Evolutionary conservation across 2,888 invertebrate genomes (phyloP), one percentile per base, ranked within the genome.

Genomic region (Amphimallon solstitiale): DNA sequence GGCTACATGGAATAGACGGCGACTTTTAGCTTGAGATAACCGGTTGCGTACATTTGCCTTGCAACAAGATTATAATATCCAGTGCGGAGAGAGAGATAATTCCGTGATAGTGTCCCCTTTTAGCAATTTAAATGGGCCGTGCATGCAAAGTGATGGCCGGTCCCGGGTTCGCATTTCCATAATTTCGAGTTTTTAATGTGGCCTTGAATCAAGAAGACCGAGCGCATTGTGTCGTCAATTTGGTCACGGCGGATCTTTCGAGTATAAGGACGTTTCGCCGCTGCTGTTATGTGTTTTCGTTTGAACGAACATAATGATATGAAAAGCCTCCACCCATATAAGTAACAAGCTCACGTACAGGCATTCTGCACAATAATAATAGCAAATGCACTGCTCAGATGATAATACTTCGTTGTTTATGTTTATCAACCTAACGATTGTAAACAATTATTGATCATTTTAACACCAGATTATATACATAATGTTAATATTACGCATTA

Each of bases 101-200:
- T 75, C 74, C 73, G 75, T 73, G 81, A 81, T 81, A 81, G 80
- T 81, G 81, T 81, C 79, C 80, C 80, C 79, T 81, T 82, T 82
- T 82, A 81, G 82, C 82, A 82, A 82, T 82, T 82, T 82, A 82
- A 82, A 82, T 82, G 80, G 78, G 77, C 78, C 78, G 78, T 79
- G 77, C 80, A 82, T 81, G 81, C 80, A 81, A 81, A 80, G 75
- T 80, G 78, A 76, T 77, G 76, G 67, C 70, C 69, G 70, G 68
- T 54, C 72, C 60, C 63, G 68, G 63, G 68, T 65, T 67, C 68
- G 70, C 65, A 74, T 75, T 75, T 75, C 75, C 75, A 75, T 75
- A 75, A 74, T 75, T 75, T 75, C 73, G 73, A 72, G 71, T 75
- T 75, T 74, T 74, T 74, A 74, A 74, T 74, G 73, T 71, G 69